Conservation (phyloP, 2,797 vertebrate species). For the Tokudaia tokunoshimensis region DNA sequence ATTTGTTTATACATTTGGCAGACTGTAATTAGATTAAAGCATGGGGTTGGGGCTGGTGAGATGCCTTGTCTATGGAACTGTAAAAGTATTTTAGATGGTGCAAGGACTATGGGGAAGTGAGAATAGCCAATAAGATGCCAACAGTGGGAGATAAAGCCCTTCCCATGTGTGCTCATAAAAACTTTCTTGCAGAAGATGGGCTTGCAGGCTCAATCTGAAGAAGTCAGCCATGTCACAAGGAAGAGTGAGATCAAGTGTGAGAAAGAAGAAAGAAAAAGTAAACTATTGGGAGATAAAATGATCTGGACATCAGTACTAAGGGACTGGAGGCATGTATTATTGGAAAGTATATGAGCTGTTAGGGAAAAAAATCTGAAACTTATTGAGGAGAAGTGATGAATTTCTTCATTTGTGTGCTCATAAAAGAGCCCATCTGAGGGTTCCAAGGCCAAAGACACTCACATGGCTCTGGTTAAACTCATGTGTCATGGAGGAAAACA, state of each 20-base stretch:
- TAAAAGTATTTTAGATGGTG: neutral
- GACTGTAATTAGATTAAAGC: neutral
- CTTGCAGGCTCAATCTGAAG: neutral
- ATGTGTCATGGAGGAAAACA: neutral
- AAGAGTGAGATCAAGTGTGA: fast-evolving
- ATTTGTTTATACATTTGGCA: neutral
- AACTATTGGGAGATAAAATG: neutral
- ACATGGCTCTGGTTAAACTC: neutral
- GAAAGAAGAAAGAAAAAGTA: neutral
- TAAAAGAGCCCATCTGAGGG: too few species aligned
- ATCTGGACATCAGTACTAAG: neutral
- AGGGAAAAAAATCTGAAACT: neutral
- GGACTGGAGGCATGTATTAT: neutral
- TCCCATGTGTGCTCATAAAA: neutral
- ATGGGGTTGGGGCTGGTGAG: neutral
- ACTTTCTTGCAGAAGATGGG: neutral
- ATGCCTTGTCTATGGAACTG: neutral
- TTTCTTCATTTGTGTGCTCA: neutral
- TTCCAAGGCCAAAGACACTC: neutral
- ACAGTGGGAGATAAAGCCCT: neutral
- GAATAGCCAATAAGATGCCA: neutral
- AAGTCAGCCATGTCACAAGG: neutral
- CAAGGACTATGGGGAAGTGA: neutral
- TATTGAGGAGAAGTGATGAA: neutral
- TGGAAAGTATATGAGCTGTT: neutral